A percentile compares a stretch with the other conserved stretches of the same genome.
phyloP scores from a whole-genome alignment of 2,113 vertebrate species.

The Odobenus rosmarus region DNA sequence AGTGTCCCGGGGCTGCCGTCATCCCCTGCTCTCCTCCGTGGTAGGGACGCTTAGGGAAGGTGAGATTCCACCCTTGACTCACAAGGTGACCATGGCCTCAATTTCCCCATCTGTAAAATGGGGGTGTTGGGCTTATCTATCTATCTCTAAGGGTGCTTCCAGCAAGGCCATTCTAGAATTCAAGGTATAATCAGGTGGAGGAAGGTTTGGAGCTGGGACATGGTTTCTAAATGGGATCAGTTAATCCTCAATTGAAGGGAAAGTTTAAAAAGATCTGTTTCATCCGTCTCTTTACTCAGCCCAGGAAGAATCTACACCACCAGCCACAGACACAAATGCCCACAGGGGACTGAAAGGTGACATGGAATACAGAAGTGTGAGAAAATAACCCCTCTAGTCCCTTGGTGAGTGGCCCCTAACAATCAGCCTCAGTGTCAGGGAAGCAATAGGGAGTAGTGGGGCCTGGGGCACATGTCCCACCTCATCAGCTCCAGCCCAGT shows the following conservation, averaged over 20 bases:
- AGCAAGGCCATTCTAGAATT: background rate
- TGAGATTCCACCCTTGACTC: background rate
- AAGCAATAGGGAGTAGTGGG: background rate
- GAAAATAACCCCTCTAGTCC: background rate
- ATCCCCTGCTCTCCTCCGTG: background rate
- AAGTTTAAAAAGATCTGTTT: background rate
- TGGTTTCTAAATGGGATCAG: background rate
- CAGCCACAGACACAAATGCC: background rate
- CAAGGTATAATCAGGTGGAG: background rate
- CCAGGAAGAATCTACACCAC: background rate
- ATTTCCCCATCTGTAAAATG: slow-evolving; percentile 35
- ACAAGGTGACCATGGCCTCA: background rate
- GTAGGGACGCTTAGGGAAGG: background rate
- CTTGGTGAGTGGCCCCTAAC: background rate
- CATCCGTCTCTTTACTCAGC: background rate
- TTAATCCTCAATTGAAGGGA: background rate
- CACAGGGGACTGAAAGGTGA: background rate
- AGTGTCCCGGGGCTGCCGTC: background rate
- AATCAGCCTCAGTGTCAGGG: background rate
- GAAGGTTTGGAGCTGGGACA: background rate
- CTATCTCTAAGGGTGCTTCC: background rate
- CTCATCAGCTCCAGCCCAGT: accelerated
- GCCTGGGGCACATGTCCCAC: accelerated
- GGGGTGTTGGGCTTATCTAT: background rate
- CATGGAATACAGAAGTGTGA: background rate